A percentile compares a stretch with the other conserved stretches of the same genome.
Evolutionary conservation across 2,113 vertebrate genomes (phyloP).

Genomic region (Polypterus bichir): DNA sequence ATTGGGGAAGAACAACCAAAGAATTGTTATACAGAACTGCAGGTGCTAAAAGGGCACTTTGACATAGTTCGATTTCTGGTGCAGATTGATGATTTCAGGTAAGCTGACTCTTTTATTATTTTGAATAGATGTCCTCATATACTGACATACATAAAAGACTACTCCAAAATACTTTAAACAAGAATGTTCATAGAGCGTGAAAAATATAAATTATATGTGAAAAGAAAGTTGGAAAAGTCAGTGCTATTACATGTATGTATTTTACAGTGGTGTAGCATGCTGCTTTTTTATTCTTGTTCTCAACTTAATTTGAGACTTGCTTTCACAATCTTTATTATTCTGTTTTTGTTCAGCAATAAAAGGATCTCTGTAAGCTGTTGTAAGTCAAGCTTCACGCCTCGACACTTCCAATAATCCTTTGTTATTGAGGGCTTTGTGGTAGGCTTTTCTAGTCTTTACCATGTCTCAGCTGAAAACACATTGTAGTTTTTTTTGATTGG

Average conservation of each 20-base stretch:
- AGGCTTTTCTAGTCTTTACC: conserved; percentile 70
- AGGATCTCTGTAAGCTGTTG: conserved; percentile 34
- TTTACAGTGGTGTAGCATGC: background rate
- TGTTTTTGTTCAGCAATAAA: conserved; percentile 25
- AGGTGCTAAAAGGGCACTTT: conserved; percentile 84
- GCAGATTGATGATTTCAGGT: conserved; percentile 88
- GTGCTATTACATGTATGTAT: background rate
- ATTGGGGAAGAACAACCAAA: conserved; percentile 86
- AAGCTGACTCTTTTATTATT: conserved; percentile 34
- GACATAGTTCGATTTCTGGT: conserved; percentile 94
- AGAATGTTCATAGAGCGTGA: conserved; percentile 48
- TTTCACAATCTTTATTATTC: conserved; percentile 12
- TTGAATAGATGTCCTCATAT: conserved; percentile 30
- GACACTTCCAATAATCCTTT: conserved; percentile 73
- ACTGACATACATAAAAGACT: conserved; percentile 12
- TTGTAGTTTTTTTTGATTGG: conserved; percentile 84
- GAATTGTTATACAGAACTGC: conserved; percentile 88
- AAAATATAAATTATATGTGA: background rate
- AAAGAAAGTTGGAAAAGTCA: background rate
- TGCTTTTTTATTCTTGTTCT: conserved; percentile 6
- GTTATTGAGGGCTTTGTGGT: conserved; percentile 67
- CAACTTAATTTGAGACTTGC: conserved; percentile 8
- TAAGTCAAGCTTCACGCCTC: conserved; percentile 70
- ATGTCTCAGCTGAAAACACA: conserved; percentile 66
- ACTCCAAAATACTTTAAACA: conserved; percentile 38